Evolutionary conservation across 1,140 invertebrate genomes (phyloP), one percentile per base, ranked within the genome.

Genomic region (Lamellibrachia luymesi): DNA sequence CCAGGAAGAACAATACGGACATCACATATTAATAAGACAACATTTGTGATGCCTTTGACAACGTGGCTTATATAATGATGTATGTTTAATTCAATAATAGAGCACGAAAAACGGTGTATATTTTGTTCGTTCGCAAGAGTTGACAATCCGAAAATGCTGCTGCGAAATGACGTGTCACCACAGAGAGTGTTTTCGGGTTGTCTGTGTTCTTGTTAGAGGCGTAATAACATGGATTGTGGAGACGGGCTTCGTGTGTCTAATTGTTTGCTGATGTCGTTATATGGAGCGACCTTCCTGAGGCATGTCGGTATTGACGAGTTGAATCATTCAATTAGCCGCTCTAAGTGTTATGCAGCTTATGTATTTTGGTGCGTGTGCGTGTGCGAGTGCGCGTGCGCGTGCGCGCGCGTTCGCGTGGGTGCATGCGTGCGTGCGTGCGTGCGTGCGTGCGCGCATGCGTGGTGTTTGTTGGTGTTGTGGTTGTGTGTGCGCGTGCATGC

Each of bases 231-330:
- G 64, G 64, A 10, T 80, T 80, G 64, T 80, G 52, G 52, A 56
- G 13, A 6, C 64, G 64, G 64, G 64, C 25, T 80, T 25, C 50
- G 38, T 27, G 0, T 50, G 2, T 25, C 38, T 91, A 91, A 50
- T 50, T n/a, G 13, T 91, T 13, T n/a, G 17, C 50, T 50, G 38
- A 91, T 91, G 50, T 91, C 27, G 13, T 10, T 91, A 90, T 90
- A 49, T n/a, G 50, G 90, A 91, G 90, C 10, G 50, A 50, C 90
- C 38, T 38, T 49, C 13, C 90, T n/a, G 50, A 91, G 38, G 90
- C 50, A 13, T 91, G 90, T 91, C 90, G 49, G 27, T 50, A 91
- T 50, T 50, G 49, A 91, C 90, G 90, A 91, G 50, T 91, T 91
- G 50, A 91, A 91, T 91, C 13, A 91, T 50, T 91, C 64, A 80